Base-by-base conservation (phyloP, 2,797 vertebrate species). In the Lacerta bilineata region DNA sequence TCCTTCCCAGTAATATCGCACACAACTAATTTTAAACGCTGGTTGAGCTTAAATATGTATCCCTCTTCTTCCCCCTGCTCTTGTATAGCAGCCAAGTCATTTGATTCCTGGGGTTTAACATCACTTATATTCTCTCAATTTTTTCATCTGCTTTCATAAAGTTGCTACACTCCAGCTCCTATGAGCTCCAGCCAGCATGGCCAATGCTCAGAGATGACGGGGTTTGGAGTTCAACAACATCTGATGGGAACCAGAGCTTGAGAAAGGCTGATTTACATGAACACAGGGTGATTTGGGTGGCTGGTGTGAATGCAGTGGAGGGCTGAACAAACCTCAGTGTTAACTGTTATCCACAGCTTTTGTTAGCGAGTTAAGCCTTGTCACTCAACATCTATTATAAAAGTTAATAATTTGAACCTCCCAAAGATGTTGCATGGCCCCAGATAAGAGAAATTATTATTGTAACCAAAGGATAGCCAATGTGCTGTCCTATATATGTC, bases 1-100 rank as follows among this genome's bases (percentile, higher is more conserved):
- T 82, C 80, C 86, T 90, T 86, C 87, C 85, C 89, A 76, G n/a
- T 83, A 7, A 79, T 83, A 85, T 91, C 89, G 94, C 89, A 94
- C 88, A 86, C 93, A 94, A 92, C 90, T 93, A 92, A 7, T 94
- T 64, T 93, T 95, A 94, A 95, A 89, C 79, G 80, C 83, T 92
- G 91, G 81, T 88, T 90, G 90, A 87, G 90, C 92, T 94, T 93
- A 93, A 92, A 91, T 61, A 75, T 75, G 71, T 78, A 20, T 4
- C 13, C 18, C 69, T 55, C 71, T 55, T 29, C 33, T 23, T 1
- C 50, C 61, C 61, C 61, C 20, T 4, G 3, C 13, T 43, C 55
- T 55, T 78, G 64, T 25, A 78, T 5, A 82, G 61, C 55, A 75
- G 33, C 36, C 82, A 59, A 84, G 50, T 23, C 15, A 25, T 82